Conservation (phyloP, 1,140 invertebrate genomes). For the Hetaerina americana region DNA sequence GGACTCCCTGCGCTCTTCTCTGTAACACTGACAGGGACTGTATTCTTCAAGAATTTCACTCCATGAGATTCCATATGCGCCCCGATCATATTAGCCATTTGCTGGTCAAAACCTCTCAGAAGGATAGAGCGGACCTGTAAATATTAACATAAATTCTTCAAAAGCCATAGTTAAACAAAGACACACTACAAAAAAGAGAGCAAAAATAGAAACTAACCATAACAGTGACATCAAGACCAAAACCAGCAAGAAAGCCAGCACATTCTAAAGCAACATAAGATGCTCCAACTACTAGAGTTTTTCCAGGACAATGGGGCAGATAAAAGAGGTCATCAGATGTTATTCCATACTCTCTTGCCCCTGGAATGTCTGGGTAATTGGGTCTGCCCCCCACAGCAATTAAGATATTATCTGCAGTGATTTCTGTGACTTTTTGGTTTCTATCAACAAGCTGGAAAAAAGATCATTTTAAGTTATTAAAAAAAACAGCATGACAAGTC, state of each 20-base stretch:
- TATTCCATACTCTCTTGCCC: conserved; percentile 46
- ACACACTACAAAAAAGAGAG: too few species aligned
- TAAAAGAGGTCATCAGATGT: conserved; percentile 59
- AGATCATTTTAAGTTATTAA: too few species aligned
- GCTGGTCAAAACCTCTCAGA: conserved; percentile 54
- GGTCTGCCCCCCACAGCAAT: conserved; percentile 52
- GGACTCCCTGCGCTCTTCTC: conserved; percentile 18
- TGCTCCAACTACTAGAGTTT: conserved; percentile 51
- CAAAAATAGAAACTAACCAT: conserved; percentile 38
- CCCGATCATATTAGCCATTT: conserved; percentile 50
- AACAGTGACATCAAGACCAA: conserved; percentile 48
- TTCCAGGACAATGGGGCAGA: conserved; percentile 46
- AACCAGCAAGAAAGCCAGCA: conserved; percentile 46
- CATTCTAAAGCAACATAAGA: conserved; percentile 59
- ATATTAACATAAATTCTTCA: too few species aligned
- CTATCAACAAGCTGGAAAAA: too few species aligned
- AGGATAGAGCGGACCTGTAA: conserved; percentile 46
- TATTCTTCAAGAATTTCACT: conserved; percentile 41
- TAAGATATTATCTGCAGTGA: conserved; percentile 43
- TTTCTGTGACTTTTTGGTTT: too few species aligned
- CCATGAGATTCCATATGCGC: conserved; percentile 40
- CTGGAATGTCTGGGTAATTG: conserved; percentile 44
- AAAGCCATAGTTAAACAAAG: too few species aligned
- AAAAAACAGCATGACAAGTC: too few species aligned
- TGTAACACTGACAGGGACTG: conserved; percentile 40